These are phyloP conservation scores for Mungos mungo DNA, from an alignment of 2,113 vertebrate genomes.

Conservation along the genomic window DNA sequence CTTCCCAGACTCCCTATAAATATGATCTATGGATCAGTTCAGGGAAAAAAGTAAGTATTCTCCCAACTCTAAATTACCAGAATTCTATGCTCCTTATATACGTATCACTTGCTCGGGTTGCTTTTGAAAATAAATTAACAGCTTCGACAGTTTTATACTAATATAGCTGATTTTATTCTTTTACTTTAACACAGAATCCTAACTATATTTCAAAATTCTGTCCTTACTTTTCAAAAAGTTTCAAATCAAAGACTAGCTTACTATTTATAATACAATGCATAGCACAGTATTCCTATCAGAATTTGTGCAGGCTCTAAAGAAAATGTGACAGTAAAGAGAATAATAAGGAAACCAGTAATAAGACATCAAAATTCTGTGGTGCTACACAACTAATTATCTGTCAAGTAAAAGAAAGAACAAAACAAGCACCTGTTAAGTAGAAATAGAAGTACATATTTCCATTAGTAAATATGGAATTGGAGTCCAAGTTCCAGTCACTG, in stretches of 20 bases:
- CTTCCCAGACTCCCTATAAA: background rate
- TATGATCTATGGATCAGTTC: background rate
- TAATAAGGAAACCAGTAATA: slow-evolving; percentile 29
- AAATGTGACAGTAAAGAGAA: slow-evolving; percentile 6
- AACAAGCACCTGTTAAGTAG: background rate
- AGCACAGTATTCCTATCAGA: slow-evolving; percentile 29
- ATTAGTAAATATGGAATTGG: slow-evolving; percentile 21
- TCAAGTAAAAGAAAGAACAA: slow-evolving; percentile 33
- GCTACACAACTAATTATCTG: background rate
- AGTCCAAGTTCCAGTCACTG: background rate
- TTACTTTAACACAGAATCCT: background rate
- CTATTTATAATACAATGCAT: background rate
- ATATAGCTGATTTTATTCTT: slow-evolving; percentile 4
- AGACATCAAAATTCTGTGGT: slow-evolving; percentile 31
- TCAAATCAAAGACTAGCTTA: background rate
- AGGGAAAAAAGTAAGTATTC: background rate
- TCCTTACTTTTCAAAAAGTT: slow-evolving; percentile 39
- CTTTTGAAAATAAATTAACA: slow-evolving; percentile 9
- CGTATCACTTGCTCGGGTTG: background rate
- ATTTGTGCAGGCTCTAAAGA: slow-evolving; percentile 22
- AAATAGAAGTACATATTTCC: background rate
- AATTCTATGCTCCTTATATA: slow-evolving; percentile 20
- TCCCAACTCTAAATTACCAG: slow-evolving; percentile 3
- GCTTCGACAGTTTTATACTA: background rate
- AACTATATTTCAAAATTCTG: background rate